Percentiles rank a stretch among this genome's conserved stretches.
Conservation (phyloP, 2,888 invertebrate species). For the Euzetes globulus region DNA sequence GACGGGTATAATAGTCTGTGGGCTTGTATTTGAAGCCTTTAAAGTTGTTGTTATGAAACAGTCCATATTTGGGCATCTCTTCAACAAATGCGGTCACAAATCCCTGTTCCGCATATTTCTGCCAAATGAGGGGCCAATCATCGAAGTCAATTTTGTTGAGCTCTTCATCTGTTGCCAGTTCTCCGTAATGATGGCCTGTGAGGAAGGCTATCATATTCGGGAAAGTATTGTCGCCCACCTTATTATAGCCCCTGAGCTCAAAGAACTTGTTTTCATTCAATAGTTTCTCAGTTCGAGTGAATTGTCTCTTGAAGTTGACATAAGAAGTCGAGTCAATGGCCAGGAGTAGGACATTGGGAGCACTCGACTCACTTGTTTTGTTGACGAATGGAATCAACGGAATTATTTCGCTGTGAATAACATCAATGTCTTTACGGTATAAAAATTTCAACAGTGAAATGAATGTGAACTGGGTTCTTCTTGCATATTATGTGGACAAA, state of each 20-base stretch:
- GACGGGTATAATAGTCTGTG: background rate
- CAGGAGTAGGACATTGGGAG: conserved; percentile 63
- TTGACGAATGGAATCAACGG: background rate
- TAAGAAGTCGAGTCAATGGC: conserved; percentile 80
- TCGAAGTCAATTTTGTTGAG: conserved; percentile 42
- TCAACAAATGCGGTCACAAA: background rate
- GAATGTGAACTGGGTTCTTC: background rate
- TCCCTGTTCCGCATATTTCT: conserved; percentile 32
- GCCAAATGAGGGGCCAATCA: conserved; percentile 46
- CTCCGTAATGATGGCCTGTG: conserved; percentile 44
- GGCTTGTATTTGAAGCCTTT: background rate
- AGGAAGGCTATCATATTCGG: conserved; percentile 46
- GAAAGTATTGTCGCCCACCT: conserved; percentile 51
- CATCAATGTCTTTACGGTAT: background rate
- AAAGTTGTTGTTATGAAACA: background rate
- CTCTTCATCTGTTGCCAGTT: conserved; percentile 39
- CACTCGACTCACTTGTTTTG: conserved; percentile 36
- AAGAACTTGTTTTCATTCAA: conserved; percentile 56
- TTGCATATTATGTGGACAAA: background rate
- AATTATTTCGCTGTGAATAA: background rate
- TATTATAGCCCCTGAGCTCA: conserved; percentile 65
- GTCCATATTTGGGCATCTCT: background rate
- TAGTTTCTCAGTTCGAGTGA: conserved; percentile 63
- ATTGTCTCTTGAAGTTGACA: conserved; percentile 64
- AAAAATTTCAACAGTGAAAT: background rate